Conservation (phyloP, 2,113 vertebrate genomes). For the Poecile atricapillus region DNA sequence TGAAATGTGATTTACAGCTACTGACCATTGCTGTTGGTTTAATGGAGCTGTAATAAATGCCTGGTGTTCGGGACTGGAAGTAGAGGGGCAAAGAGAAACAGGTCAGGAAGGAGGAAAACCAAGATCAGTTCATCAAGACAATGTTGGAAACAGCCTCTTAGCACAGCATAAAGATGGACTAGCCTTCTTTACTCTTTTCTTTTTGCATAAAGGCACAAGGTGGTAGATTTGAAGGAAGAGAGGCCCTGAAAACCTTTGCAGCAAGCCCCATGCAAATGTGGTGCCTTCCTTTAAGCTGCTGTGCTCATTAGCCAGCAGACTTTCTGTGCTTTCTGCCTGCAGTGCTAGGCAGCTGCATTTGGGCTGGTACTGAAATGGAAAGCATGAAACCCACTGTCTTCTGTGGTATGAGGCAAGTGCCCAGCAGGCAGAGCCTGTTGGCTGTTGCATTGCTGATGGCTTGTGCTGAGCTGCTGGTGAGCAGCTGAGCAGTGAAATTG, state of each 20-base stretch:
- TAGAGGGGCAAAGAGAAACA: neutral
- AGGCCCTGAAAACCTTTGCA: neutral
- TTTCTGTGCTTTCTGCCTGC: neutral
- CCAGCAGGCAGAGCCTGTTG: neutral
- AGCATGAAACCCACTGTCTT: neutral
- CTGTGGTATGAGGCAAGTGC: neutral
- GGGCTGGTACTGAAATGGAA: neutral
- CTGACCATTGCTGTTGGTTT: neutral
- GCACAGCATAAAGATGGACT: neutral
- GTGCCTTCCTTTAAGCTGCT: neutral
- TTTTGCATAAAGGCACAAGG: neutral
- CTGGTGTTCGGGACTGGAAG: neutral
- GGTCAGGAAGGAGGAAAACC: neutral
- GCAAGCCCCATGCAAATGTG: neutral
- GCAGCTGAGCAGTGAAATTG: neutral
- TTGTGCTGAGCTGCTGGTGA: neutral
- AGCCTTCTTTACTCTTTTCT: neutral
- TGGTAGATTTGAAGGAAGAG: neutral
- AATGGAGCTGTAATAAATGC: neutral
- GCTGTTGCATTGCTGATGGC: neutral
- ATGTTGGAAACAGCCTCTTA: neutral
- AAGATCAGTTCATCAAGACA: neutral
- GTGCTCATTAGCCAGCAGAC: neutral
- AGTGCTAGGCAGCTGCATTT: neutral
- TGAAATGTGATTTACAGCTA: neutral